phyloP scores from a whole-genome alignment of 1,140 invertebrate genomes.

The Lutraria rhynchaena region DNA sequence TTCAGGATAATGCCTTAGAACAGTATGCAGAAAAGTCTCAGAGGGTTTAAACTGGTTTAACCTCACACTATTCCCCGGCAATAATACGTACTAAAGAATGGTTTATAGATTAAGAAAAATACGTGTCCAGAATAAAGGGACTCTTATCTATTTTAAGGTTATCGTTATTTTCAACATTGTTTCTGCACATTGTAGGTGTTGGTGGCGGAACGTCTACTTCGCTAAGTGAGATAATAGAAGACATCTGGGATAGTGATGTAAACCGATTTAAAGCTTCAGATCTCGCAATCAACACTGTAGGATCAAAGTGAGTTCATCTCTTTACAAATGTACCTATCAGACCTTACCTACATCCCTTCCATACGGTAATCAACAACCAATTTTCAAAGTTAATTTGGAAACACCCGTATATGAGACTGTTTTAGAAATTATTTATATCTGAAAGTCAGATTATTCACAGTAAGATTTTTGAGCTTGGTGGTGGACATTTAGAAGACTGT shows the following conservation, averaged over 20 bases:
- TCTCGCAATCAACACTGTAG: slow-evolving; percentile 5
- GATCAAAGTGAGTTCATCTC: slow-evolving; percentile 13
- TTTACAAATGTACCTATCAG: neutral
- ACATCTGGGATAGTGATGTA: slow-evolving; percentile 49
- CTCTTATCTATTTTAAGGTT: too few species aligned
- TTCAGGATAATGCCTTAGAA: neutral
- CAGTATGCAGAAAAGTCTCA: too few species aligned
- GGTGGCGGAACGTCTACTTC: too few species aligned
- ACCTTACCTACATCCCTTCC: neutral
- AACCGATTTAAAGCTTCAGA: slow-evolving; percentile 39
- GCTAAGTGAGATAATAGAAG: slow-evolving; percentile 21
- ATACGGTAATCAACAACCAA: neutral
- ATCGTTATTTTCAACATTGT: neutral
- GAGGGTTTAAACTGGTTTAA: too few species aligned
- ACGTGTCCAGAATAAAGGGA: too few species aligned
- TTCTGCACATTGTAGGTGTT: neutral
- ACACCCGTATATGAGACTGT: neutral
- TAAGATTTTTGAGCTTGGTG: neutral
- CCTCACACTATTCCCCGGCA: too few species aligned
- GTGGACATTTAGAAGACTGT: neutral
- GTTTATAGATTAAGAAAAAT: too few species aligned
- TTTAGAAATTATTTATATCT: neutral
- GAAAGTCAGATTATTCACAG: neutral
- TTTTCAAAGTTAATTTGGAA: neutral
- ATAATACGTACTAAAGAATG: too few species aligned